Percentiles rank a stretch among this genome's conserved stretches.
phyloP scores from a whole-genome alignment of 2,113 vertebrate genomes.

The Burhinus oedicnemus region DNA sequence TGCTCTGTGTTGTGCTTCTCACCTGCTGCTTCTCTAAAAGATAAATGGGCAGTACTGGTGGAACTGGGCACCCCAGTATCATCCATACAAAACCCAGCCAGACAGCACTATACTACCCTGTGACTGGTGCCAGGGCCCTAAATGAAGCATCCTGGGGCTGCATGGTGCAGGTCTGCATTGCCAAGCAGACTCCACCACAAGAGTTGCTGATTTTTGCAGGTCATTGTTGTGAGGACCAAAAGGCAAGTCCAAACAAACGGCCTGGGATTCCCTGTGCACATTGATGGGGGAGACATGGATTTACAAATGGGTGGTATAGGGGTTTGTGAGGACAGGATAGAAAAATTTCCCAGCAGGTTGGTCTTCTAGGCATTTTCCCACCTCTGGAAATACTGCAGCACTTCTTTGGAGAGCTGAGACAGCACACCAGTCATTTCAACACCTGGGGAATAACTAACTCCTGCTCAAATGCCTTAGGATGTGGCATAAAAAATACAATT shows the following conservation, averaged over 20 bases:
- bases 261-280: too few relatives aligned
- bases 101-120: neutral
- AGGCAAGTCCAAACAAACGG: neutral
- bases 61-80: neutral
- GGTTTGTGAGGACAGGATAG: fast-evolving
- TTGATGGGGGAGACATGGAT: neutral
- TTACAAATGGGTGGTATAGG: neutral
- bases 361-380: neutral
- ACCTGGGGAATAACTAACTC: neutral
- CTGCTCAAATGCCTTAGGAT: neutral
- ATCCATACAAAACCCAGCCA: neutral
- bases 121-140: neutral
- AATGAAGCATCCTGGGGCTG: neutral
- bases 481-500: neutral
- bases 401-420: neutral
- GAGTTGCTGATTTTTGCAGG: neutral
- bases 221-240: neutral
- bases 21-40: neutral
- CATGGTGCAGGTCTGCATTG: neutral
- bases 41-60: neutral
- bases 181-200: neutral
- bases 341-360: neutral
- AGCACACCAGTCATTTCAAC: neutral
- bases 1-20: neutral
- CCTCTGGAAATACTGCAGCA: neutral